A percentile compares a stretch with the other conserved stretches of the same genome.
These are phyloP conservation scores for Poliocrania exsul DNA, from an alignment of 2,797 vertebrate species.

Conservation along the genomic window DNA sequence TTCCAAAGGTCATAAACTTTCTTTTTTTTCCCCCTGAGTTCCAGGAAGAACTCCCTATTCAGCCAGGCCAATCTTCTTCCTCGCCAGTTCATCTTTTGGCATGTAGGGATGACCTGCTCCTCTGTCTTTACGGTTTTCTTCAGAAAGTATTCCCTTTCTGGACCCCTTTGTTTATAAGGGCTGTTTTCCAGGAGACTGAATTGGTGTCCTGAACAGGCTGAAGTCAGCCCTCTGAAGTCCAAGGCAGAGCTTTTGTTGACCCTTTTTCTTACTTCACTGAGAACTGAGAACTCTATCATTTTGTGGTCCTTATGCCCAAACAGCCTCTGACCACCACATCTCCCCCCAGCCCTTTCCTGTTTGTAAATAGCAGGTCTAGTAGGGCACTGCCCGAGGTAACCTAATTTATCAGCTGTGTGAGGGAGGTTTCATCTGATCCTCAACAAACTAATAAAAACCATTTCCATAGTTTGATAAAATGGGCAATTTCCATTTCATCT, in stretches of 20 bases:
- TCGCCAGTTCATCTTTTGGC: neutral
- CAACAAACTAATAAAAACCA: neutral
- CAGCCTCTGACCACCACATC: neutral
- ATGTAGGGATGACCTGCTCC: neutral
- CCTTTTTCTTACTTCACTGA: fast-evolving
- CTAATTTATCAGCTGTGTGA: neutral
- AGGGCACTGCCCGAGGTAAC: neutral
- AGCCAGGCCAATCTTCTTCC: neutral
- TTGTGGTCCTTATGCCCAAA: neutral
- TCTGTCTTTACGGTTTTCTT: neutral
- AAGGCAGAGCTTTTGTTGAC: neutral
- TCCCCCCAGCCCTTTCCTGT: neutral
- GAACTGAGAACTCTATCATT: neutral
- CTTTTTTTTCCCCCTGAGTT: neutral
- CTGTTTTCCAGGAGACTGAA: neutral
- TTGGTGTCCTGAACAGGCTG: neutral
- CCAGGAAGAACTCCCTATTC: neutral
- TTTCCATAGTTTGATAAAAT: neutral
- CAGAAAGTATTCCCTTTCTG: neutral
- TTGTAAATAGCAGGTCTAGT: neutral
- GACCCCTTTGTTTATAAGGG: neutral
- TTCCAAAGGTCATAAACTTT: neutral
- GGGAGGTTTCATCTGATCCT: neutral
- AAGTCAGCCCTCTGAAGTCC: neutral
- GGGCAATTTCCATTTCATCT: neutral